Conservation (phyloP, 1,140 invertebrate genomes). For the Heliconius hermathena region DNA sequence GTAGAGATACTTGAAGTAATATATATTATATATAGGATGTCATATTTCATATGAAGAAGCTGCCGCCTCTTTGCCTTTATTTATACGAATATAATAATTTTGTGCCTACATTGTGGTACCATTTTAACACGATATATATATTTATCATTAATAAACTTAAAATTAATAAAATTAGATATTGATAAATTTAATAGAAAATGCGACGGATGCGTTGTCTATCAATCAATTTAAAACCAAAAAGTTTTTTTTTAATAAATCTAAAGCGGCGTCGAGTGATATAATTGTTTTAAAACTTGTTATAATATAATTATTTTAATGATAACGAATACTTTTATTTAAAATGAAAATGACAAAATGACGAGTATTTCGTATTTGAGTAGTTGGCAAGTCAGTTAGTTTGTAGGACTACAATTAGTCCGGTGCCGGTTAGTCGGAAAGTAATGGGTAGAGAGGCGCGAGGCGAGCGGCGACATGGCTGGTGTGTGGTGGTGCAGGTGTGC, state of each 20-base stretch:
- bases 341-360: background rate
- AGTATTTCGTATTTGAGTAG: background rate
- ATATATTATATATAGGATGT: slow-evolving; percentile 22
- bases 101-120: slow-evolving; percentile 58
- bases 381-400: background rate
- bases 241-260: slow-evolving; percentile 31
- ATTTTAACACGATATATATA: slow-evolving; percentile 29
- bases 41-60: slow-evolving; percentile 35
- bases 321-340: background rate
- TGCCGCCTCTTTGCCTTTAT: slow-evolving; percentile 39
- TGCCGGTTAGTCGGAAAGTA: slow-evolving; percentile 24
- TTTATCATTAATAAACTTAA: slow-evolving; percentile 9
- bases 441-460: slow-evolving; percentile 32
- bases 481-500: slow-evolving; percentile 92
- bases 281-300: background rate
- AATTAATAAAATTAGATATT: slow-evolving; percentile 19
- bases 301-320: too few species aligned
- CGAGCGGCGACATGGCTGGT: slow-evolving; percentile 64
- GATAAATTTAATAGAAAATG: slow-evolving; percentile 50
- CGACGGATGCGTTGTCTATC: slow-evolving; percentile 74
- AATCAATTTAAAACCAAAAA: slow-evolving; percentile 34
- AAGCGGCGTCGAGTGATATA: slow-evolving; percentile 75
- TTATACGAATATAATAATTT: slow-evolving; percentile 37
- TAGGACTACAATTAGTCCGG: background rate
- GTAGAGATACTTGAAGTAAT: slow-evolving; percentile 12